Evolutionary conservation across 2,113 vertebrate genomes (phyloP), one percentile per base, ranked within the genome.

Genomic region (Ursus arctos): DNA sequence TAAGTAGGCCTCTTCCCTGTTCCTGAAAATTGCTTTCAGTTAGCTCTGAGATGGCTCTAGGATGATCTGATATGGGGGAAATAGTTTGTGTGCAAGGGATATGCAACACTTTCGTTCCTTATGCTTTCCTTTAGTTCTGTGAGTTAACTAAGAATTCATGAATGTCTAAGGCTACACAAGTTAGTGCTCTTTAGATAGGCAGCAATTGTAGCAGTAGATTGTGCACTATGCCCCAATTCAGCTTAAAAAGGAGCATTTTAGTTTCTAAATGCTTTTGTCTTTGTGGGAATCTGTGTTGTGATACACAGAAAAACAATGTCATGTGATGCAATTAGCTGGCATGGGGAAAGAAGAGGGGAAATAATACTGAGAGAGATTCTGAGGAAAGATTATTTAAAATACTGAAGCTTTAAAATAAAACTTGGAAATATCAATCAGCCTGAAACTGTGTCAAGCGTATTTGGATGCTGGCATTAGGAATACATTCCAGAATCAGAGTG

Each of bases 351-450:
- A 21, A 71, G 53, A 49, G 40, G 77, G 22, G 6, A 81, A 88
- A 77, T 61, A 80, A 63, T 77, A 76, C 36, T 85, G 82, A 94
- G 28, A 63, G 36, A n/a, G 2, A 86, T 65, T n/a, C 43, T 88
- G 47, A 81, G 24, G 49, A 72, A 7, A 91, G 31, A 71, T 72
- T 83, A 47, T 71, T 82, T 76, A 49, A 72, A 96, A 72, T 47
- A 55, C 26, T 96, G 51, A 89, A 69, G 47, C 59, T n/a, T 81
- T 85, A 83, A 91, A 87, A 92, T 91, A 40, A 87, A 82, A 91
- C 94, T 94, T 96, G 28, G 51, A 53, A 83, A 87, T 91, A 33
- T 81, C 59, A 40, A 0, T 84, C 92, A 47, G 0, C 67, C 63
- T 96, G 74, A 81, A 95, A 84, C 15, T 85, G 5, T 10, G 59